Percentiles rank a stretch among this genome's conserved stretches.
Conservation (phyloP, 2,888 invertebrate species). For the Acanthoscelides obtectus region DNA sequence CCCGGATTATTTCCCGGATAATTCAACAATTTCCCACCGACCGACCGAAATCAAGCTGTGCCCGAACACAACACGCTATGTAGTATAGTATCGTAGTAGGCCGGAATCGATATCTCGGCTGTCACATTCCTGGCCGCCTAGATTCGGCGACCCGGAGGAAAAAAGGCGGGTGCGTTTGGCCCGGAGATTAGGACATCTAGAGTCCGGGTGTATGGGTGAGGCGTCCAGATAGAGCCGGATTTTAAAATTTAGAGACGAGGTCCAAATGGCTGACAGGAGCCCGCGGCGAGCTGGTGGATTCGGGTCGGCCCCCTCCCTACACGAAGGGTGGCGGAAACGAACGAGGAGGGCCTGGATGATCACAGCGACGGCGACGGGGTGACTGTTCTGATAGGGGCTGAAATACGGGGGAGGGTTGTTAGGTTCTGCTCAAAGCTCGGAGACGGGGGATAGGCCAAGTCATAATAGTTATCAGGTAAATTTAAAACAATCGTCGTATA, state of each 20-base stretch:
- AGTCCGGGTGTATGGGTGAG: not conserved
- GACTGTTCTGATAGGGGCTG: constrained; percentile 2
- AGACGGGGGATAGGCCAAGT: too few relatives aligned
- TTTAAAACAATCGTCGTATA: too few relatives aligned
- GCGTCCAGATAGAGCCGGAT: not conserved
- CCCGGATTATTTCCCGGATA: constrained; percentile 21
- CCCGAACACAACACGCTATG: constrained; percentile 18
- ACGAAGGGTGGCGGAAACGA: constrained; percentile 18
- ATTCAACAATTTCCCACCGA: constrained; percentile 3
- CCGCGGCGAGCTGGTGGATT: not conserved
- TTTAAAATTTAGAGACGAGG: constrained; percentile 38
- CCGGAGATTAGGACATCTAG: not conserved
- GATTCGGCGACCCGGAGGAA: constrained; percentile 10
- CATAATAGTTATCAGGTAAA: too few relatives aligned
- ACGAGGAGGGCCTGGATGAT: constrained; percentile 8
- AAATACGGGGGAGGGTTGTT: constrained; percentile 5
- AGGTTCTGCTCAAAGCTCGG: too few relatives aligned
- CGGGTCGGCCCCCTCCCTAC: constrained; percentile 39
- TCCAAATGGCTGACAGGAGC: not conserved
- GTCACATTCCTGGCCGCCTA: constrained; percentile 3
- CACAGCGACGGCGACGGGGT: constrained; percentile 1
- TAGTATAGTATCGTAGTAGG: constrained; percentile 17
- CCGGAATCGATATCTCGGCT: constrained; percentile 6
- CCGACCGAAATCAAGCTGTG: constrained; percentile 15
- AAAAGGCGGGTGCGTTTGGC: not conserved